Conservation (phyloP, 1,140 invertebrate species). For the Nomia melanderi region DNA sequence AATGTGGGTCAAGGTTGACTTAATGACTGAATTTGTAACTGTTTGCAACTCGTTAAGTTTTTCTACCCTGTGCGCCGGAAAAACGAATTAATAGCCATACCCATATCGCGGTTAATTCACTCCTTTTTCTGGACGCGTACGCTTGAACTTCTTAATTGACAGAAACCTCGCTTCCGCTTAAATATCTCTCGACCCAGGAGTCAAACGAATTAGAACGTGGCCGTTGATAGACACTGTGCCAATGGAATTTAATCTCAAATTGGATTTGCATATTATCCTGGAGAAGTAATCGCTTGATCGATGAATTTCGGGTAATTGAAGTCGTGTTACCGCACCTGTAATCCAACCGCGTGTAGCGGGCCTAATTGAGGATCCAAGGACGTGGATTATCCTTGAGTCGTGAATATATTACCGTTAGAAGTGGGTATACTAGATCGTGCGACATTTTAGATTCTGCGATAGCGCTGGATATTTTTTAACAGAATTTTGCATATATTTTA, state of each 20-base stretch:
- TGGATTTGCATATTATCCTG: conserved; percentile 42
- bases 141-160: not conserved
- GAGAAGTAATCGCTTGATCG: conserved; percentile 42
- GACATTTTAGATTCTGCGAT: not conserved
- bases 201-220: conserved; percentile 22
- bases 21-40: not conserved
- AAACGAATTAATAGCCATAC: not conserved
- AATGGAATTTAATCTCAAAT: conserved; percentile 36
- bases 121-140: not conserved
- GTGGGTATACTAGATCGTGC: not conserved
- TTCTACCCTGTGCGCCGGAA: not conserved
- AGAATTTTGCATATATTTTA: too few relatives aligned
- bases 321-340: conserved; percentile 27
- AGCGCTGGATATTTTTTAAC: too few relatives aligned
- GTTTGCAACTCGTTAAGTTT: conserved; percentile 16
- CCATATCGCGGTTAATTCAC: not conserved
- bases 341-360: conserved; percentile 20
- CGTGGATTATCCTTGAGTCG: conserved; percentile 4
- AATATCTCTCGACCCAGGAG: not conserved
- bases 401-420: not conserved
- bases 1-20: too few relatives aligned
- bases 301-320: conserved; percentile 43
- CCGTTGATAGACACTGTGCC: conserved; percentile 24
- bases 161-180: not conserved
- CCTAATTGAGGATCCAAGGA: conserved; percentile 20